Conservation (phyloP, 1,140 invertebrate genomes). For the Lordiphosa mommai region DNA sequence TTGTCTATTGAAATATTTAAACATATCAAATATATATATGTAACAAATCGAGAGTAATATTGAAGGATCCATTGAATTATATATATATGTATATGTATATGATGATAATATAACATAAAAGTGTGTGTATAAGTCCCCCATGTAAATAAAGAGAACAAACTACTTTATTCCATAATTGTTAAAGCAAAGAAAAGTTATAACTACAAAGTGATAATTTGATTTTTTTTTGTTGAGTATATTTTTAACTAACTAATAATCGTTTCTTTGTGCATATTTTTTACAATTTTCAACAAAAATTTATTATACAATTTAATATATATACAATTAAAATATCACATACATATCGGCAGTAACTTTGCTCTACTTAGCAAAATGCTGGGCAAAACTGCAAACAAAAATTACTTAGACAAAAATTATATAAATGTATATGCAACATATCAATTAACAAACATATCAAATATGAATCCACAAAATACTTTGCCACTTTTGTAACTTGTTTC, state of each 20-base stretch:
- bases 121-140: conserved; percentile 43
- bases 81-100: conserved; percentile 57
- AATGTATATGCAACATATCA: conserved; percentile 70
- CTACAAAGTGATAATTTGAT: conserved; percentile 63
- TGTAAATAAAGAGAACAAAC: conserved; percentile 74
- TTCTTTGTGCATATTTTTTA: conserved; percentile 20
- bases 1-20: conserved; percentile 42
- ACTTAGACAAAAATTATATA: conserved; percentile 25
- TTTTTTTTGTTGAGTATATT: conserved; percentile 26
- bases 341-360: conserved; percentile 53
- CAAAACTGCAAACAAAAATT: conserved; percentile 25
- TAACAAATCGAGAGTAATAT: conserved; percentile 28
- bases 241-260: conserved; percentile 8
- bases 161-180: conserved; percentile 63
- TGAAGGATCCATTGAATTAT: conserved; percentile 71
- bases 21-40: conserved; percentile 32
- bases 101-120: conserved; percentile 1
- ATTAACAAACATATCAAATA: conserved; percentile 70
- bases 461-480: no score
- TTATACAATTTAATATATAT: conserved; percentile 4
- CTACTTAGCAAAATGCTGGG: conserved; percentile 6
- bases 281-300: conserved; percentile 7
- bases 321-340: conserved; percentile 59
- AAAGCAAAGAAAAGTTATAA: conserved; percentile 47
- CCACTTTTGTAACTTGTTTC: conserved; percentile 60